phyloP scores from a whole-genome alignment of 1,140 invertebrate genomes.

The Listronotus bonariensis region DNA sequence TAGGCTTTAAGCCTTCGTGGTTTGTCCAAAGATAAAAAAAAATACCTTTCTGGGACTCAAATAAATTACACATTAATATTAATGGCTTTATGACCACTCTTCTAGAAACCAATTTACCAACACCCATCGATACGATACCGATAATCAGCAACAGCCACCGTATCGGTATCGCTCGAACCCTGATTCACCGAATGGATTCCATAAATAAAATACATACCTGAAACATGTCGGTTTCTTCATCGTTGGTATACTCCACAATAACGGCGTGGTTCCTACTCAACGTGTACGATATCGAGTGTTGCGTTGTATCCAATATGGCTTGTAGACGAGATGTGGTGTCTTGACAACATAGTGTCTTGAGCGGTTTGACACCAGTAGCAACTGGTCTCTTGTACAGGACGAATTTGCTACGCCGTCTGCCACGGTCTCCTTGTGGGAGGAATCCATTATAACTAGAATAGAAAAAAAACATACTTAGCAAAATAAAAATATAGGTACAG shows the following conservation, averaged over 20 bases:
- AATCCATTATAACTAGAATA: slow-evolving; percentile 90
- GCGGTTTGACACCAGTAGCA: slow-evolving; percentile 92
- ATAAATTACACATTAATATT: too few relatives aligned
- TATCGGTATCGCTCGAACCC: too few relatives aligned
- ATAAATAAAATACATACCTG: slow-evolving; percentile 67
- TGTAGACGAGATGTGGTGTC: slow-evolving; percentile 74
- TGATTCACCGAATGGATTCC: not conserved
- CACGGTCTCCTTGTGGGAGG: slow-evolving; percentile 88
- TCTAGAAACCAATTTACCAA: too few relatives aligned
- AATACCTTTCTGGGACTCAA: too few relatives aligned
- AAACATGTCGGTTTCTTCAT: slow-evolving; percentile 97
- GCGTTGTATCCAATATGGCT: slow-evolving; percentile 87
- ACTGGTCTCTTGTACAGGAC: slow-evolving; percentile 80
- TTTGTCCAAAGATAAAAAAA: too few relatives aligned
- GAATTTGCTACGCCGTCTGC: slow-evolving; percentile 92
- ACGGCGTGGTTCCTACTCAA: slow-evolving; percentile 94
- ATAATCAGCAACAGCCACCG: too few relatives aligned
- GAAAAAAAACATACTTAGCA: too few relatives aligned
- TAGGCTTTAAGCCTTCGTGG: too few relatives aligned
- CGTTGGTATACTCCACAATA: slow-evolving; percentile 95
- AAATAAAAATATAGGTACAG: too few relatives aligned
- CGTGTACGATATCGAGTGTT: slow-evolving; percentile 97
- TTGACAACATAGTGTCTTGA: slow-evolving; percentile 68
- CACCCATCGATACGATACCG: too few relatives aligned
- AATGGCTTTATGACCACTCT: too few relatives aligned